Conservation (phyloP, 2,113 vertebrate species). For the Vulpes ferrilata region DNA sequence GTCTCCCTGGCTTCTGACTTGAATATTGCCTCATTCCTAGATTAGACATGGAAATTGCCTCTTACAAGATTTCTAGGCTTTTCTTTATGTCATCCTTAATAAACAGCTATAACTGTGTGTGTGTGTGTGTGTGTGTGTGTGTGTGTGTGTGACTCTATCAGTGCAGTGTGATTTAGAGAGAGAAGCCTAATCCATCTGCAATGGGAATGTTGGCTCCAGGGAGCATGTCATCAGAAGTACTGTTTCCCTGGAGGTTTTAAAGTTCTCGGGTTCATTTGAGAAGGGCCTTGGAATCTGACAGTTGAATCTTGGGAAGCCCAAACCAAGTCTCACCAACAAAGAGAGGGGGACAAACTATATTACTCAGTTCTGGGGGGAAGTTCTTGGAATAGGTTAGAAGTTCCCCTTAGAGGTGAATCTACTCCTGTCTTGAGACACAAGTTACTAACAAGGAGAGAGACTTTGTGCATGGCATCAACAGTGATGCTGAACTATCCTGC, state of each 20-base stretch:
- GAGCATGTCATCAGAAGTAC: background rate
- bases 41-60: background rate
- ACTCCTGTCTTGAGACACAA: background rate
- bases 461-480: background rate
- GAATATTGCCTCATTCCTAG: background rate
- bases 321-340: background rate
- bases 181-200: background rate
- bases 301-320: background rate
- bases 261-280: background rate
- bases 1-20: background rate
- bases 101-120: background rate
- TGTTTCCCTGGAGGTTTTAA: background rate
- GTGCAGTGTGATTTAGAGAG: background rate
- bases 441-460: background rate
- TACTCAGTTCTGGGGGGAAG: fast-evolving
- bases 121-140: background rate
- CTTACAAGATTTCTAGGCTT: background rate
- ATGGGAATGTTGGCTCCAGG: background rate
- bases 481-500: background rate
- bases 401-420: background rate
- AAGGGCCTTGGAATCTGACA: background rate
- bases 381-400: slow-evolving; percentile 16
- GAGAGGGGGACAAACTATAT: background rate
- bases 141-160: background rate
- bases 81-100: background rate